A percentile compares a stretch with the other conserved stretches of the same genome.
Conservation (phyloP, 1,140 invertebrate species). For the Drosophila navojoa region DNA sequence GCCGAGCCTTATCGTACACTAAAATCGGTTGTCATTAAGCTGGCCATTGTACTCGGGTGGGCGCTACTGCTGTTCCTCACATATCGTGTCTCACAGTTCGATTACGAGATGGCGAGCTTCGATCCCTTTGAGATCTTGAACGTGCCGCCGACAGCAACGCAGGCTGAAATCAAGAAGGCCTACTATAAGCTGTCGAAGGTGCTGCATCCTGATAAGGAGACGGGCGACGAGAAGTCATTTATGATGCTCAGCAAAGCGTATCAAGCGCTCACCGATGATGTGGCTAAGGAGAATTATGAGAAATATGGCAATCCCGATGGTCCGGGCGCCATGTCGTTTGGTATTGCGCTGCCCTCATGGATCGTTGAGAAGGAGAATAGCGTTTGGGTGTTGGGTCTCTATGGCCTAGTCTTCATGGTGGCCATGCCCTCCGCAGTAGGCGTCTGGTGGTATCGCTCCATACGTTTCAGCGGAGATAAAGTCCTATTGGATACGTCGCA, state of each 20-base stretch:
- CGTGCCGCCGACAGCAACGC: constrained; percentile 92
- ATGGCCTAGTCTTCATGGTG: constrained; percentile 99
- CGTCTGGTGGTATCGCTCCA: constrained; percentile 99
- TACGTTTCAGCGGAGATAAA: constrained; percentile 97
- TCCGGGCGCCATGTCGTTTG: constrained; percentile 99
- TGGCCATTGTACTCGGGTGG: constrained; percentile 94
- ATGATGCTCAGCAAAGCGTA: constrained; percentile 99
- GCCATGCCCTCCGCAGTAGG: constrained; percentile 96
- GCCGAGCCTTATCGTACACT: constrained; percentile 94
- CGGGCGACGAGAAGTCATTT: constrained; percentile 98
- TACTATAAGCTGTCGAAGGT: constrained; percentile 97
- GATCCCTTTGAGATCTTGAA: constrained; percentile 99
- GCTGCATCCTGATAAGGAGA: constrained; percentile 98
- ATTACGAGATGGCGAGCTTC: constrained; percentile 99
- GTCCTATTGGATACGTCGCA: constrained; percentile 97
- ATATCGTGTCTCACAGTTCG: constrained; percentile 98
- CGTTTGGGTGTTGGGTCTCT: constrained; percentile 97
- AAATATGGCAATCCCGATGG: constrained; percentile 99
- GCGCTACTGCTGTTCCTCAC: constrained; percentile 92
- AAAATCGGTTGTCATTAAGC: constrained; percentile 88
- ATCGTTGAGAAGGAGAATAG: constrained; percentile 99
- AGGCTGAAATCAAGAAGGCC: constrained; percentile 96
- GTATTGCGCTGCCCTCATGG: constrained; percentile 99
- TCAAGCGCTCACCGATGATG: constrained; percentile 96
- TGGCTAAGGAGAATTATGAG: constrained; percentile 98